Evolutionary conservation across 64 coral and sea anemone genomes (phyloP).

Genomic region (Trachythela sp.): DNA sequence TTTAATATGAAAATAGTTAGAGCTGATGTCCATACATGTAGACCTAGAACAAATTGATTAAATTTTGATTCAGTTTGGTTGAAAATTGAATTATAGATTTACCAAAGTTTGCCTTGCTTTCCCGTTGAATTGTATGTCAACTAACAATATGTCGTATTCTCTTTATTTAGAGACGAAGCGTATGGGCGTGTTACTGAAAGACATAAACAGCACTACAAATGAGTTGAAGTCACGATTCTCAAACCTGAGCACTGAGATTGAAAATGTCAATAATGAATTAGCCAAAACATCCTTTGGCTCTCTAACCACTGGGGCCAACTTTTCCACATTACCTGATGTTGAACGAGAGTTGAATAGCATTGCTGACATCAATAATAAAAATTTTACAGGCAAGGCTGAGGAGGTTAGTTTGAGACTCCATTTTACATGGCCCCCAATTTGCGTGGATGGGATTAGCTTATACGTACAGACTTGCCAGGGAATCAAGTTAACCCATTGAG

Average conservation of each 20-base stretch:
- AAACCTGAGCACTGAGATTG: neutral
- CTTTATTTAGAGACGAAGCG: neutral
- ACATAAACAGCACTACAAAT: neutral
- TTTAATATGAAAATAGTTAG: too few species aligned
- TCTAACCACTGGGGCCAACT: neutral
- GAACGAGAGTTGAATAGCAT: neutral
- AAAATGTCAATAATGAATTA: neutral
- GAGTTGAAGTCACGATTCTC: neutral
- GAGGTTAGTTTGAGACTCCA: neutral
- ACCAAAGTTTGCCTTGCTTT: too few species aligned
- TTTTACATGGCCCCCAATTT: too few species aligned
- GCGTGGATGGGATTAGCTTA: neutral
- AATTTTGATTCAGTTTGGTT: too few species aligned
- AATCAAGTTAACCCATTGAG: too few species aligned
- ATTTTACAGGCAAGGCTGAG: neutral
- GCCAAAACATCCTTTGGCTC: neutral
- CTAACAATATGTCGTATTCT: too few species aligned
- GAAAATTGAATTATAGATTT: too few species aligned
- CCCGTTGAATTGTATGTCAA: too few species aligned
- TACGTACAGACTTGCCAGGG: neutral
- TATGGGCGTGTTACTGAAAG: neutral
- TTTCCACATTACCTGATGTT: neutral
- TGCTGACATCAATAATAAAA: neutral
- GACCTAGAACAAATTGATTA: too few species aligned
- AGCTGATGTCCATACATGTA: too few species aligned